Conservation (phyloP, 2,888 invertebrate species). For the Sesamia inferens region DNA sequence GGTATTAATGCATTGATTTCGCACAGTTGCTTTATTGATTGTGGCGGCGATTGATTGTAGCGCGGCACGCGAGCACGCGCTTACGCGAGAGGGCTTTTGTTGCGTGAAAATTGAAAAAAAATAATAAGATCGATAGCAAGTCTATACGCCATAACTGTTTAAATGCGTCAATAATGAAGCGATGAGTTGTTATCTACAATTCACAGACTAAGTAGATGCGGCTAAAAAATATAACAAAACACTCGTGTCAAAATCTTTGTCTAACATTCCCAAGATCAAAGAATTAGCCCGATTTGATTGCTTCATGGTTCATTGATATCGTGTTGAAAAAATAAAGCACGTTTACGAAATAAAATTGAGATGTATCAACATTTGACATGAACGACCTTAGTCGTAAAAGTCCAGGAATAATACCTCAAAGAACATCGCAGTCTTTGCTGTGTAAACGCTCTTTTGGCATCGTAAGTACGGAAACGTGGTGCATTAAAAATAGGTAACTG, state of each 20-base stretch:
- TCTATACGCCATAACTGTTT: conserved; percentile 43
- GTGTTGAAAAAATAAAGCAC: conserved; percentile 55
- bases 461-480: conserved; percentile 58
- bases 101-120: conserved; percentile 71
- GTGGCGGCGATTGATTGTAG: conserved; percentile 82
- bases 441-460: conserved; percentile 54
- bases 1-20: conserved; percentile 87
- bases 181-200: conserved; percentile 20
- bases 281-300: conserved; percentile 47
- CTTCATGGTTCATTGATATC: conserved; percentile 54
- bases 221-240: conserved; percentile 41
- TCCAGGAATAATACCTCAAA: conserved; percentile 58
- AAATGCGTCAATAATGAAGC: conserved; percentile 3
- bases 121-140: conserved; percentile 59
- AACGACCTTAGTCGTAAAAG: conserved; percentile 53
- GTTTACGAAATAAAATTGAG: conserved; percentile 51
- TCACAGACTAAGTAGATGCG: conserved; percentile 8
- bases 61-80: conserved; percentile 78
- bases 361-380: conserved; percentile 57
- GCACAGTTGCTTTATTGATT: conserved; percentile 86
- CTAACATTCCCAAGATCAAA: conserved; percentile 49
- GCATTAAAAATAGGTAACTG: conserved; percentile 61
- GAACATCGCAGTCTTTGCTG: conserved; percentile 45
- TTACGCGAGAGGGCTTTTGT: conserved; percentile 66
- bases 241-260: conserved; percentile 51